Evolutionary conservation across 2,888 invertebrate genomes (phyloP).

Genomic region (Frankliniella intonsa): DNA sequence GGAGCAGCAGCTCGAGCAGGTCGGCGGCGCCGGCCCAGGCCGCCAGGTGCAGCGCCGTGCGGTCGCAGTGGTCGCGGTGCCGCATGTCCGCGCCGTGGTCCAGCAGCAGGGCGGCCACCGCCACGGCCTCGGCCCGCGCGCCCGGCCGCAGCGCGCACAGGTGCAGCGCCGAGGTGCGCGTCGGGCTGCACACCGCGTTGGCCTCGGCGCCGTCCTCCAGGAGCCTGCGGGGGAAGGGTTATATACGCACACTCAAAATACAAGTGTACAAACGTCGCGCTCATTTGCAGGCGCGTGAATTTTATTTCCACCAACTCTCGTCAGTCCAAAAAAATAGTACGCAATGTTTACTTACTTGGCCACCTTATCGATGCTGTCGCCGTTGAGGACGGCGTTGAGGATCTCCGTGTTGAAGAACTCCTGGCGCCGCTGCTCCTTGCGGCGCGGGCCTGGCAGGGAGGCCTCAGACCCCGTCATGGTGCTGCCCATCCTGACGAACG

Average conservation of each 20-base stretch:
- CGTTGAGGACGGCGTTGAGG: conserved; percentile 35
- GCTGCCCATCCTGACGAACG: background rate
- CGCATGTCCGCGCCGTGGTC: conserved; percentile 30
- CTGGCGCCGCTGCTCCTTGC: conserved; percentile 28
- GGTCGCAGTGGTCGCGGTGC: conserved; percentile 22
- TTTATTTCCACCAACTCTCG: too few relatives aligned
- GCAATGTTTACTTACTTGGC: conserved; percentile 30
- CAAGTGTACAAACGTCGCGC: too few relatives aligned
- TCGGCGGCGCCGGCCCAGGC: conserved; percentile 32
- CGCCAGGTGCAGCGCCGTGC: conserved; percentile 33
- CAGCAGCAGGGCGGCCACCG: conserved; percentile 28
- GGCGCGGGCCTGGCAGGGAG: conserved; percentile 10
- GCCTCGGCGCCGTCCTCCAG: conserved; percentile 32
- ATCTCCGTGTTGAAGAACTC: conserved; percentile 29
- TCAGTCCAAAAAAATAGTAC: too few relatives aligned
- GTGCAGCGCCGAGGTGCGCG: conserved; percentile 31
- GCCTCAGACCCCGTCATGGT: conserved; percentile 10
- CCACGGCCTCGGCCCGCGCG: conserved; percentile 29
- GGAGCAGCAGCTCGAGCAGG: conserved; percentile 29
- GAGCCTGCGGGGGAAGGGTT: conserved; percentile 27
- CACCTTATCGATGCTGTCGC: conserved; percentile 31
- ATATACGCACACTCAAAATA: background rate
- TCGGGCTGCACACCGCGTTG: conserved; percentile 33
- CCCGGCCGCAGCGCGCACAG: conserved; percentile 32
- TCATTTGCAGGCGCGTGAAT: too few relatives aligned